Conservation (phyloP, 2,888 invertebrate genomes). For the Drosophila seclusa region DNA sequence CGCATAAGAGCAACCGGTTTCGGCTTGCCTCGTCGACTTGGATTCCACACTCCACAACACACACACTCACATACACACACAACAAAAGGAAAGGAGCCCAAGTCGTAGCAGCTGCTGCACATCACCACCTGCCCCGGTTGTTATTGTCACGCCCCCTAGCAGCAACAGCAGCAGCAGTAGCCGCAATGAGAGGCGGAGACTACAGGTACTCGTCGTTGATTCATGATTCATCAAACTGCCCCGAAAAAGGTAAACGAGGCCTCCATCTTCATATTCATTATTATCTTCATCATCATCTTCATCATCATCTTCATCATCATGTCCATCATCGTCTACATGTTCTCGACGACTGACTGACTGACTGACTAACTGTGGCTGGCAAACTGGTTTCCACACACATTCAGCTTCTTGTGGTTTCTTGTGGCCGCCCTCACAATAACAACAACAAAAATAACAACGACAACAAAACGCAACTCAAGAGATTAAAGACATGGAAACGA, state of each 20-base stretch:
- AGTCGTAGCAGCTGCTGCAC: conserved; percentile 43
- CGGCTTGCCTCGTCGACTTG: conserved; percentile 5
- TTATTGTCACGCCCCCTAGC: conserved; percentile 32
- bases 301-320: neutral
- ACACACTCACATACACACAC: neutral
- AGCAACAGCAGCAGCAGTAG: neutral
- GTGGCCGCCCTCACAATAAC: conserved; percentile 44
- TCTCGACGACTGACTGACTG: neutral
- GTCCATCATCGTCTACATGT: neutral
- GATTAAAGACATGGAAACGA: conserved; percentile 43
- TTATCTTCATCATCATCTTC: neutral
- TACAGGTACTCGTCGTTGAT: conserved; percentile 58
- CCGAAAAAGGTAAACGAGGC: conserved; percentile 35
- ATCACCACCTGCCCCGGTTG: conserved; percentile 60
- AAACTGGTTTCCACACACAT: neutral
- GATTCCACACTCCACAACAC: conserved; percentile 16
- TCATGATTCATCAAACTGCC: conserved; percentile 68
- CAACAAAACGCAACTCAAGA: conserved; percentile 3
- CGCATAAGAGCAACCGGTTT: conserved; percentile 45
- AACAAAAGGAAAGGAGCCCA: conserved; percentile 29
- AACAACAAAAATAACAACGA: neutral
- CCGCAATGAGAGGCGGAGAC: neutral
- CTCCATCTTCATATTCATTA: neutral
- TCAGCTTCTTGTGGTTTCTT: neutral
- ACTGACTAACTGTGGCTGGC: neutral